Evolutionary conservation across 53 echinoderm and acorn worm genomes (phyloP).

Genomic region (Arbacia lixula): DNA sequence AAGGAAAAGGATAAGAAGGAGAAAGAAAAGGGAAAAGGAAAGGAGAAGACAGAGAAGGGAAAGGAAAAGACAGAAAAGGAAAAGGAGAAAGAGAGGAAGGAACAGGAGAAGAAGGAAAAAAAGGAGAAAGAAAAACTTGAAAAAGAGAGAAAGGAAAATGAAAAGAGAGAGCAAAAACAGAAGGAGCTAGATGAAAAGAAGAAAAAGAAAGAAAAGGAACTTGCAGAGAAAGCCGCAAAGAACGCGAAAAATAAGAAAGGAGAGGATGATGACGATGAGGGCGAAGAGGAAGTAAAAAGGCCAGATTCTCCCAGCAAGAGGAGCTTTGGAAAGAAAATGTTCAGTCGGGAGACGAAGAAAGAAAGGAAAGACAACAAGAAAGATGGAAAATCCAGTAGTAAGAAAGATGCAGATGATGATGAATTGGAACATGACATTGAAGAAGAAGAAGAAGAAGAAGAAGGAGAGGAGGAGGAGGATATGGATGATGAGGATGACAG

Average conservation of each 20-base stretch:
- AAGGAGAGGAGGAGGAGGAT: conserved; percentile 53
- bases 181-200: conserved; percentile 58
- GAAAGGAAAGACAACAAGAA: conserved; percentile 10
- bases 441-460: conserved; percentile 62
- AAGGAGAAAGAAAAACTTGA: conserved; percentile 45
- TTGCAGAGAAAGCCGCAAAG: conserved; percentile 33
- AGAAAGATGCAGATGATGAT: conserved; percentile 43
- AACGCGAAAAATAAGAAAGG: conserved; percentile 14
- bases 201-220: conserved; percentile 52
- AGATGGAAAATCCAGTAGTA: background rate
- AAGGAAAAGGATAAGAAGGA: conserved; percentile 50
- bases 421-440: conserved; percentile 62
- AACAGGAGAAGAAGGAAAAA: conserved; percentile 41
- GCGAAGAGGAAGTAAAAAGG: conserved; percentile 43
- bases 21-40: conserved; percentile 61
- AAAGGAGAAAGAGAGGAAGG: conserved; percentile 45
- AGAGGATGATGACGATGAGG: conserved; percentile 38
- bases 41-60: conserved; percentile 48
- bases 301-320: conserved; percentile 44
- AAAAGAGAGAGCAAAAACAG: conserved; percentile 59
- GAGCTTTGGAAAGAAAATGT: conserved; percentile 41
- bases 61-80: conserved; percentile 39
- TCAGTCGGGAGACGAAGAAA: conserved; percentile 50
- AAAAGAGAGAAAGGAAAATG: conserved; percentile 32
- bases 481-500: conserved; percentile 54